Evolutionary conservation across 2,113 vertebrate genomes (phyloP).

Genomic region (Perca flavescens): DNA sequence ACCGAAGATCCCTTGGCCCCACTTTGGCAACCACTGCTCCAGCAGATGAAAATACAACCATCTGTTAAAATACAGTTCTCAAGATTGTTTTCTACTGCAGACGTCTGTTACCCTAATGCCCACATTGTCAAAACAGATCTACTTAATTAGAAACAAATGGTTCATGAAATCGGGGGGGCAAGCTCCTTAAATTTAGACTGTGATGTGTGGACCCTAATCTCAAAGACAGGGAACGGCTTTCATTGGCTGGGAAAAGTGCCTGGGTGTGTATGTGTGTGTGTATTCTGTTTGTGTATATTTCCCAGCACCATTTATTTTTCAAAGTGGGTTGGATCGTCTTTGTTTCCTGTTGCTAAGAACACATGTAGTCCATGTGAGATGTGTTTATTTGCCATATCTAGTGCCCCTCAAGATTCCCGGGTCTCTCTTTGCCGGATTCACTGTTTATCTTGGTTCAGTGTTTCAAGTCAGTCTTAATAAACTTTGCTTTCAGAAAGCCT

Average conservation of each 20-base stretch:
- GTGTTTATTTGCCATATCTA: constrained; percentile 76
- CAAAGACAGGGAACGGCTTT: constrained; percentile 52
- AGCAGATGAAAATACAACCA: constrained; percentile 65
- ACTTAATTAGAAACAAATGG: constrained; percentile 76
- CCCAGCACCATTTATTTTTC: constrained; percentile 76
- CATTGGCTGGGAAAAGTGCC: constrained; percentile 53
- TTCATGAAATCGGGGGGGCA: constrained; percentile 48
- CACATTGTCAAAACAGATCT: constrained; percentile 71
- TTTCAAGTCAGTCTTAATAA: constrained; percentile 37
- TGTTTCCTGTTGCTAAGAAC: constrained; percentile 69
- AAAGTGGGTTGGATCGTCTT: constrained; percentile 69
- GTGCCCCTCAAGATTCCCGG: constrained; percentile 49
- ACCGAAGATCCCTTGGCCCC: background rate
- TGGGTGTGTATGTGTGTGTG: constrained; percentile 34
- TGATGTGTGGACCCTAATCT: constrained; percentile 51
- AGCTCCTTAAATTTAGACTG: constrained; percentile 54
- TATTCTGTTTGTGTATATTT: constrained; percentile 72
- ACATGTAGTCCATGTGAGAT: constrained; percentile 65
- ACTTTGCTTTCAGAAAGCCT: constrained; percentile 17
- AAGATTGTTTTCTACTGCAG: constrained; percentile 35
- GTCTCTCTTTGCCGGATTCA: constrained; percentile 40
- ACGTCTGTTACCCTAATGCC: constrained; percentile 65
- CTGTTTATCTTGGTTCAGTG: constrained; percentile 61
- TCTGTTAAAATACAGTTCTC: constrained; percentile 78
- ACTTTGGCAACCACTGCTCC: constrained; percentile 27